Conservation (phyloP, 2,113 vertebrate genomes). For the Hydrochoerus hydrochaeris region DNA sequence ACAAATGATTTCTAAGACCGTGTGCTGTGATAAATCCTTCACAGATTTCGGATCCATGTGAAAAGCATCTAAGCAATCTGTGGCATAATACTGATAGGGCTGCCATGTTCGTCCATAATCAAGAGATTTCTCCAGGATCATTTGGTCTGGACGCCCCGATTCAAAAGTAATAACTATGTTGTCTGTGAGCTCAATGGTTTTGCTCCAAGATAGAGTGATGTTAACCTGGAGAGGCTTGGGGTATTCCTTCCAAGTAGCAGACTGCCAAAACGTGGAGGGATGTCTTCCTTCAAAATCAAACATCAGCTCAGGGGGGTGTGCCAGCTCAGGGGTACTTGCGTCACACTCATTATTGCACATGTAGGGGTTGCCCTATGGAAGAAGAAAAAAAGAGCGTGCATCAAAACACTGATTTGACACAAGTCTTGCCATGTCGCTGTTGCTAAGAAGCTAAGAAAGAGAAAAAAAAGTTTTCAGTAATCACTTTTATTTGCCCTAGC, state of each 20-base stretch:
- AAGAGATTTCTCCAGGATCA: constrained; percentile 98
- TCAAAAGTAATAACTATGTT: constrained; percentile 99
- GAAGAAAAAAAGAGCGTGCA: constrained; percentile 69
- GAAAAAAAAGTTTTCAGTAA: not conserved
- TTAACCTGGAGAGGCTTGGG: constrained; percentile 96
- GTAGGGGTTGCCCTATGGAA: constrained; percentile 96
- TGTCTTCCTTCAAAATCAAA: constrained; percentile 98
- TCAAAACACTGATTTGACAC: not conserved
- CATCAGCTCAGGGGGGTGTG: constrained; percentile 98
- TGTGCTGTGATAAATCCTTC: constrained; percentile 95
- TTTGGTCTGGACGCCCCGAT: constrained; percentile 97
- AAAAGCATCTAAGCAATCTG: constrained; percentile 98
- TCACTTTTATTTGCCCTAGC: constrained; percentile 57
- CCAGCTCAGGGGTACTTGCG: constrained; percentile 94
- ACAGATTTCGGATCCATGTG: constrained; percentile 98
- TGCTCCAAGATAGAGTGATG: constrained; percentile 99
- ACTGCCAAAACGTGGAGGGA: constrained; percentile 99
- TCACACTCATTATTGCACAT: constrained; percentile 99
- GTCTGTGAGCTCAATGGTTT: constrained; percentile 98
- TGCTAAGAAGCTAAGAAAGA: constrained; percentile 9
- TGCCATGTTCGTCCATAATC: constrained; percentile 98
- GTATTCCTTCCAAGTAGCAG: constrained; percentile 96
- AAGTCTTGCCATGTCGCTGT: constrained; percentile 28
- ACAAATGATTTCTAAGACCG: constrained; percentile 98
- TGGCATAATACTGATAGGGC: constrained; percentile 99